Conservation (phyloP, 2,888 invertebrate species). For the Amaurobius ferox region DNA sequence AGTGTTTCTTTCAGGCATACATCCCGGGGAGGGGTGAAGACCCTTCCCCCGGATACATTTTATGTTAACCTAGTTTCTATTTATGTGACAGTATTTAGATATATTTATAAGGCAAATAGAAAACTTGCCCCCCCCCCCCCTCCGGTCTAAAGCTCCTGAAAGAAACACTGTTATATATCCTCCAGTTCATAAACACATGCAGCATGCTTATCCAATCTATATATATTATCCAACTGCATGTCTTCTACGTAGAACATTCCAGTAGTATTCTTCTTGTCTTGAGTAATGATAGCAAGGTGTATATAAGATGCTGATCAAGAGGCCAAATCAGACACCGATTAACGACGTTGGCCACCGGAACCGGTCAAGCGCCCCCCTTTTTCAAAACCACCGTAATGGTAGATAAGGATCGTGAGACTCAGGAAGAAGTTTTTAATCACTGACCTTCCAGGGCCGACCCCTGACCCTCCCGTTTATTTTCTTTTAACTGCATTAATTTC, state of each 20-base stretch:
- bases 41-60: too few species aligned
- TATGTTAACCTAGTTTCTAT: too few species aligned
- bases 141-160: too few species aligned
- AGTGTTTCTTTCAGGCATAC: too few species aligned
- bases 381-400: not conserved
- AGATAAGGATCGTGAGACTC: conserved; percentile 25
- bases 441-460: not conserved
- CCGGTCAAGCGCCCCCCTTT: not conserved
- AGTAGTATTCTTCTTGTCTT: not conserved
- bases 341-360: not conserved
- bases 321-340: not conserved
- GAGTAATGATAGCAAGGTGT: not conserved
- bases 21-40: too few species aligned
- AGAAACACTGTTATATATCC: too few species aligned
- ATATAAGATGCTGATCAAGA: not conserved
- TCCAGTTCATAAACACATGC: too few species aligned
- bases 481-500: conserved; percentile 27
- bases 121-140: too few species aligned
- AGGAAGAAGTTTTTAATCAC: conserved; percentile 20
- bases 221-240: too few species aligned
- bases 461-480: conserved; percentile 12
- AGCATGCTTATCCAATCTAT: too few species aligned
- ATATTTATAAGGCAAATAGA: too few species aligned
- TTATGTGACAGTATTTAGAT: too few species aligned
- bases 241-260: not conserved